Percentiles rank a stretch among this genome's conserved stretches.
Conservation (phyloP, 2,113 vertebrate species). For the Cebus imitator region DNA sequence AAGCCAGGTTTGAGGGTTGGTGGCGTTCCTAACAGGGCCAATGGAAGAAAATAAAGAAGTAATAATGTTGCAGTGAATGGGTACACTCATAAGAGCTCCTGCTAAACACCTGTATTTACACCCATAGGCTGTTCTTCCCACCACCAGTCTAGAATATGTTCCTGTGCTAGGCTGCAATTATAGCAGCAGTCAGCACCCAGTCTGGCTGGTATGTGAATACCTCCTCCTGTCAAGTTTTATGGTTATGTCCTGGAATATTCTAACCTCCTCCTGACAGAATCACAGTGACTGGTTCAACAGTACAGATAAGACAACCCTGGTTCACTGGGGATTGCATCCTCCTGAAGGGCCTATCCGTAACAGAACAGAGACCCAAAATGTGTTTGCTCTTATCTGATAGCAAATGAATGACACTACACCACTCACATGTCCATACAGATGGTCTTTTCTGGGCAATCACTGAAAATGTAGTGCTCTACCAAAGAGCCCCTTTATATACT, state of each 20-base stretch:
- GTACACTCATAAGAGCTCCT: not conserved
- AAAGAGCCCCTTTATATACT: too few species aligned
- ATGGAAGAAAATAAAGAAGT: not conserved
- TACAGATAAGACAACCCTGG: not conserved
- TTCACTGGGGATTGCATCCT: not conserved
- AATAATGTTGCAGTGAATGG: not conserved
- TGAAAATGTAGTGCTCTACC: too few species aligned
- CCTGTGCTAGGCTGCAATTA: not conserved
- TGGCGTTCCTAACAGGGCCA: not conserved
- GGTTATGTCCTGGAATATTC: not conserved
- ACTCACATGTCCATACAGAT: too few species aligned
- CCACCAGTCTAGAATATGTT: not conserved
- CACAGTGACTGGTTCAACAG: not conserved
- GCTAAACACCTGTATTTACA: not conserved
- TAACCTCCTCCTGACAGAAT: not conserved
- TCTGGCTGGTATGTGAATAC: not conserved
- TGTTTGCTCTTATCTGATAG: too few species aligned
- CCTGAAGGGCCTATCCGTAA: not conserved
- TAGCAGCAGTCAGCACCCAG: not conserved
- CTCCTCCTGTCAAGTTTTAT: not conserved
- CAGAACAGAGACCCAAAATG: not conserved
- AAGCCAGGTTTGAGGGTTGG: not conserved
- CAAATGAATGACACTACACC: too few species aligned
- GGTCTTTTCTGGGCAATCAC: too few species aligned
- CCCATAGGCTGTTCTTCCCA: not conserved